Evolutionary conservation across 2,888 invertebrate genomes (phyloP).

Genomic region (Aspidiotus rigidus): DNA sequence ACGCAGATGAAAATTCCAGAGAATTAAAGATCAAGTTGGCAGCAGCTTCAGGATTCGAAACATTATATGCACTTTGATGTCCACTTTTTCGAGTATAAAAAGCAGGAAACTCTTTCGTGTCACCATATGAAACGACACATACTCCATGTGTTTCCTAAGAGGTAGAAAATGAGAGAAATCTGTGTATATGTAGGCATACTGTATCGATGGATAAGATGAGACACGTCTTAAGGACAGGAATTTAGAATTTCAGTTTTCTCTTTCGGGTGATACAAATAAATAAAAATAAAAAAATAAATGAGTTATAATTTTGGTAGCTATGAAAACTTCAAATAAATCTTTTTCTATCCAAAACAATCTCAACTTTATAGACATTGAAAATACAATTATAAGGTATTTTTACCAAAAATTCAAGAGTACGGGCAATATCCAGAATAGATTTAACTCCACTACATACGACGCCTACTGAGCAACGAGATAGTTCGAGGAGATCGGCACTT

Average conservation of each 20-base stretch:
- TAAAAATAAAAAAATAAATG: too few relatives aligned
- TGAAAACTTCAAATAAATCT: too few relatives aligned
- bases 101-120: constrained; percentile 70
- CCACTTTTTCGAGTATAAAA: constrained; percentile 80
- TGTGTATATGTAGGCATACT: too few relatives aligned
- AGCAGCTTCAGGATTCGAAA: constrained; percentile 55
- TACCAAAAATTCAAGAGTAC: constrained; percentile 87
- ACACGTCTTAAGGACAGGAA: too few relatives aligned
- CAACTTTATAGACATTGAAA: too few relatives aligned
- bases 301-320: too few relatives aligned
- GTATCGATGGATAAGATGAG: too few relatives aligned
- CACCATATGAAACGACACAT: constrained; percentile 69
- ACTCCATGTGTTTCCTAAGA: constrained; percentile 88
- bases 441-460: constrained; percentile 95
- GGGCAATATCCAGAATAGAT: constrained; percentile 89
- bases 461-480: constrained; percentile 74
- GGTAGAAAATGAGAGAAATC: too few relatives aligned
- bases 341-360: too few relatives aligned
- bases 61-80: constrained; percentile 59
- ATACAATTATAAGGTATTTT: constrained; percentile 11
- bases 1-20: constrained; percentile 49
- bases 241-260: too few relatives aligned
- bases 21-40: constrained; percentile 59
- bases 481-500: constrained; percentile 86
- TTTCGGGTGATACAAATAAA: too few relatives aligned